Conservation (phyloP, 2,888 invertebrate genomes). For the Glyphotaelius pellucidus region DNA sequence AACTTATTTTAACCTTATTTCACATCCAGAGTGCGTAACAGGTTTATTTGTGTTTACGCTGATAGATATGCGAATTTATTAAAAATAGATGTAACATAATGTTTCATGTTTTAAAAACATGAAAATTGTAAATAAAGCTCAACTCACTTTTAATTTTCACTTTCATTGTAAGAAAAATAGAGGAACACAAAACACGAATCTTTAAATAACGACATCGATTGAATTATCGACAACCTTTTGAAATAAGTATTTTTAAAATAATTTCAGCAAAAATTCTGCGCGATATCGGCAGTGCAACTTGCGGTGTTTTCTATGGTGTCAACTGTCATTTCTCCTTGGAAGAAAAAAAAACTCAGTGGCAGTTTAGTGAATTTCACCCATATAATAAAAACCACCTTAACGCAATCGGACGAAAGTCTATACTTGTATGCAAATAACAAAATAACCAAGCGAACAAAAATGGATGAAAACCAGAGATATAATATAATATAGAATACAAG, state of each 20-base stretch:
- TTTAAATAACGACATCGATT: constrained; percentile 21
- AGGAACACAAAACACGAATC: not conserved
- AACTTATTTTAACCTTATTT: not conserved
- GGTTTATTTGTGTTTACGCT: not conserved
- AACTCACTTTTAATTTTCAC: constrained; percentile 49
- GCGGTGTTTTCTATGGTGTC: not conserved
- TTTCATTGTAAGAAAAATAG: constrained; percentile 33
- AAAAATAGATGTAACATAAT: constrained; percentile 14
- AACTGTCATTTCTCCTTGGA: not conserved
- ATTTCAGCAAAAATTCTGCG: not conserved
- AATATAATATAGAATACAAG: not conserved
- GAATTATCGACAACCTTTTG: not conserved
- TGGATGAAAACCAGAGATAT: not conserved
- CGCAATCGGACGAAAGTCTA: not conserved
- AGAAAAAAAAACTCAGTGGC: not conserved
- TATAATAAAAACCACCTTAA: not conserved
- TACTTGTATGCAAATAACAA: not conserved
- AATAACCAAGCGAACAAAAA: not conserved
- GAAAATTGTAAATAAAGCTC: not conserved
- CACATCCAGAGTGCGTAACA: not conserved
- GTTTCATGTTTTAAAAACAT: constrained; percentile 2
- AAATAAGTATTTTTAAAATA: not conserved
- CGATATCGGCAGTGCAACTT: not conserved
- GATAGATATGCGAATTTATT: not conserved
- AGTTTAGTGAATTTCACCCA: not conserved